Evolutionary conservation across 2,113 vertebrate genomes (phyloP).

Genomic region (Gasterosteus aculeatus): DNA sequence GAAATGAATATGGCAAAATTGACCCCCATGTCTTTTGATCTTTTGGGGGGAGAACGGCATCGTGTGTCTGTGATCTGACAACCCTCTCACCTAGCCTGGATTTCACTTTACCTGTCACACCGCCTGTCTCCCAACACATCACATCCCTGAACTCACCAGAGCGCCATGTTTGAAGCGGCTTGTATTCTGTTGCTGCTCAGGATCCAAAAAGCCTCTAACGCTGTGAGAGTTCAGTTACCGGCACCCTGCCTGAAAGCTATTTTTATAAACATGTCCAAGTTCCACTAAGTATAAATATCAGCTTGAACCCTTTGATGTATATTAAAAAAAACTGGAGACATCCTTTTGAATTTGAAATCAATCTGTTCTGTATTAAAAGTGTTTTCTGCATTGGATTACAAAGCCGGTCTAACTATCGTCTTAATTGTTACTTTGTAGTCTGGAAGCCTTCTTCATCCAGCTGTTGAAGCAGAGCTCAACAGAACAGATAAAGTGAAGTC

Average conservation of each 20-base stretch:
- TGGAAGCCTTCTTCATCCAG: constrained; percentile 10
- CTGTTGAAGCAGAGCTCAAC: constrained; percentile 38
- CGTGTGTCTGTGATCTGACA: constrained; percentile 56
- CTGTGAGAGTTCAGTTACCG: neutral
- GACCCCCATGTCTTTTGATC: constrained; percentile 52
- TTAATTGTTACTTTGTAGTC: constrained; percentile 10
- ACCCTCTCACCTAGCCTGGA: constrained; percentile 39
- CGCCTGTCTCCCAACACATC: constrained; percentile 17
- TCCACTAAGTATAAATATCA: constrained; percentile 3
- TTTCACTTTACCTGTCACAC: constrained; percentile 53
- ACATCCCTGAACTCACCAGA: constrained; percentile 28
- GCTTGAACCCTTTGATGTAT: neutral
- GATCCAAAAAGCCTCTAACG: neutral
- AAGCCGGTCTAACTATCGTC: neutral
- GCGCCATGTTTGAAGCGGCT: constrained; percentile 12
- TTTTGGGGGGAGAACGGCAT: constrained; percentile 33
- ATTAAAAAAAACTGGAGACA: neutral
- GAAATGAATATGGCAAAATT: neutral
- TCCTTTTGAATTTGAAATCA: neutral
- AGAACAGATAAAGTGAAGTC: constrained; percentile 26
- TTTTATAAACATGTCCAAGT: constrained; percentile 18
- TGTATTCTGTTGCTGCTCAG: constrained; percentile 3
- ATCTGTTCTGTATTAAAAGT: neutral
- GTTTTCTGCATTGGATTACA: neutral
- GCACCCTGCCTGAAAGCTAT: constrained; percentile 1